Conservation (phyloP, 2,888 invertebrate species). For the Synergus laeviventris region DNA sequence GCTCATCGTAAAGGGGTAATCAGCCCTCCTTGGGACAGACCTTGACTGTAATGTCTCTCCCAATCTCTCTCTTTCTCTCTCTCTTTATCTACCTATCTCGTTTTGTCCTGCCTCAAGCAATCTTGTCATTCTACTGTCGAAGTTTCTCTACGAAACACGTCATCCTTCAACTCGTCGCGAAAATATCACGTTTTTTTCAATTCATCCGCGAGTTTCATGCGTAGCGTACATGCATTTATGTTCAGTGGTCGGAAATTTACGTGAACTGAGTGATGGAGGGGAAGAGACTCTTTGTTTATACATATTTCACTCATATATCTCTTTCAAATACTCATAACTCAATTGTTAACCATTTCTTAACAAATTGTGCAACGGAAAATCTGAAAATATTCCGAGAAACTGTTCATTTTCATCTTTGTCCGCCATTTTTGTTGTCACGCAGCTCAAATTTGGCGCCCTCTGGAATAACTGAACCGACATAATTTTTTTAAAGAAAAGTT, state of each 20-base stretch:
- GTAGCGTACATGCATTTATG: neutral
- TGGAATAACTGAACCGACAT: no score
- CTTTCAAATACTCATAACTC: no score
- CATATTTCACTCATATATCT: neutral
- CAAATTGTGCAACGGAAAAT: no score
- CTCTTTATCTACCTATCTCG: constrained; percentile 53
- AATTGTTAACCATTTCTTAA: no score
- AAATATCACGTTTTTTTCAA: neutral
- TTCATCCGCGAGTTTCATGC: neutral
- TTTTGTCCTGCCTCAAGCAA: constrained; percentile 56
- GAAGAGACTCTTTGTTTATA: neutral
- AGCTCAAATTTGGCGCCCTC: no score
- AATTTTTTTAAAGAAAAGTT: no score
- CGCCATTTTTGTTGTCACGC: no score
- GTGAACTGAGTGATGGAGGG: neutral
- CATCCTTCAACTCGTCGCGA: constrained; percentile 50
- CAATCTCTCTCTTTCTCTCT: constrained; percentile 52
- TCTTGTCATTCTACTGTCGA: constrained; percentile 69
- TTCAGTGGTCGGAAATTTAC: neutral
- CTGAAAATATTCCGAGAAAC: no score
- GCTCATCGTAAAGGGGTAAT: constrained; percentile 75
- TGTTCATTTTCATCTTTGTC: no score
- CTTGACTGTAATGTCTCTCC: constrained; percentile 68
- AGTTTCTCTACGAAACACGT: constrained; percentile 71
- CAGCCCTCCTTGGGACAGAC: constrained; percentile 69